phyloP scores from a whole-genome alignment of 2,113 vertebrate genomes.

The Acrocephalus arundinaceus region DNA sequence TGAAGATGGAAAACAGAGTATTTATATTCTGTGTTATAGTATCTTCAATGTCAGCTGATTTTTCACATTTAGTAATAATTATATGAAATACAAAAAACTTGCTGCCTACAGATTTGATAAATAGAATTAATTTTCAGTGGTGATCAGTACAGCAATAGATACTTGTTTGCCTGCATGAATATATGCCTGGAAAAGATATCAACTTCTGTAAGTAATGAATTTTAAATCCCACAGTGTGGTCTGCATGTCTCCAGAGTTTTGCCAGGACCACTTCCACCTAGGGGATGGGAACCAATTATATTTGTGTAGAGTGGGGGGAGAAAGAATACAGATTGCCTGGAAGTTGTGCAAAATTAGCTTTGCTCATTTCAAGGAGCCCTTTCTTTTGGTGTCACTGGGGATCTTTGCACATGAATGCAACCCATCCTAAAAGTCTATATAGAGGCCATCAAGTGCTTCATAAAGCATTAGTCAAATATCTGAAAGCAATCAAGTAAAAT shows the following conservation, averaged over 20 bases:
- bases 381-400: neutral
- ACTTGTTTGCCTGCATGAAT: neutral
- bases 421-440: neutral
- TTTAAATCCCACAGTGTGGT: neutral
- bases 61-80: neutral
- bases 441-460: neutral
- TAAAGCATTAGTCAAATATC: constrained; percentile 15
- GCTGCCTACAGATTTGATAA: neutral
- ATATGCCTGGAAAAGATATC: neutral
- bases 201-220: neutral
- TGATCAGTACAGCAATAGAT: neutral
- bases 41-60: neutral
- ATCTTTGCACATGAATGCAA: neutral
- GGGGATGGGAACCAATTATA: neutral
- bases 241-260: neutral
- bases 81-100: neutral
- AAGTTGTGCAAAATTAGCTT: neutral
- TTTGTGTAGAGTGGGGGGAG: neutral
- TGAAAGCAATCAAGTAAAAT: constrained; percentile 50
- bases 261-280: neutral
- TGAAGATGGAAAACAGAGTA: neutral
- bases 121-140: neutral
- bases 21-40: neutral
- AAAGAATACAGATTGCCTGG: neutral
- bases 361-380: neutral